A percentile compares a stretch with the other conserved stretches of the same genome.
phyloP scores from a whole-genome alignment of 2,113 vertebrate genomes.

The Recurvirostra avosetta region DNA sequence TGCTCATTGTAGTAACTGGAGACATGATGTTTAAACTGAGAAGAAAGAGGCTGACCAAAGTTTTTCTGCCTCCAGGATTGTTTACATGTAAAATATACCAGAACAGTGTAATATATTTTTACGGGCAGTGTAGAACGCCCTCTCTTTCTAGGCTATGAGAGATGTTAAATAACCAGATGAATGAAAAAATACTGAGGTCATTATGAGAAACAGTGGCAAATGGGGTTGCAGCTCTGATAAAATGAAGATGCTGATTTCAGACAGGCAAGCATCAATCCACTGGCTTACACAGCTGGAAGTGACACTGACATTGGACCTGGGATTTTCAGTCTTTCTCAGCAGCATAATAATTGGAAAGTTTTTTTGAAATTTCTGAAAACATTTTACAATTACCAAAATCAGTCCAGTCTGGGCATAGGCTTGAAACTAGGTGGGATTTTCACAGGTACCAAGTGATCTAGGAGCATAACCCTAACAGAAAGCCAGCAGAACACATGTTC shows the following conservation, averaged over 20 bases:
- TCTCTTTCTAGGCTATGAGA: not conserved
- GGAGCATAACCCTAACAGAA: not conserved
- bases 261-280: not conserved
- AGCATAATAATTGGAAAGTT: accelerated
- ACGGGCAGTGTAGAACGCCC: not conserved
- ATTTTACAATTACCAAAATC: not conserved
- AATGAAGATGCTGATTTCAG: not conserved
- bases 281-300: not conserved
- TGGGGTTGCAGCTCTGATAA: not conserved
- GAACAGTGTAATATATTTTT: not conserved
- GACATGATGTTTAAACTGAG: not conserved
- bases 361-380: not conserved
- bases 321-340: not conserved
- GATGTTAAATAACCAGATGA: not conserved
- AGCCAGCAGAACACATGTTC: not conserved
- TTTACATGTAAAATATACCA: not conserved
- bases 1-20: not conserved
- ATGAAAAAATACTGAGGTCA: not conserved
- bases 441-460: not conserved
- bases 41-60: not conserved
- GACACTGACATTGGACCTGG: not conserved
- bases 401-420: not conserved
- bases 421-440: not conserved
- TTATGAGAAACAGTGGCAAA: not conserved
- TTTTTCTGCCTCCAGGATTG: not conserved